Base-by-base conservation (phyloP, 2,888 invertebrate genomes). In the Cryptops parisi region DNA sequence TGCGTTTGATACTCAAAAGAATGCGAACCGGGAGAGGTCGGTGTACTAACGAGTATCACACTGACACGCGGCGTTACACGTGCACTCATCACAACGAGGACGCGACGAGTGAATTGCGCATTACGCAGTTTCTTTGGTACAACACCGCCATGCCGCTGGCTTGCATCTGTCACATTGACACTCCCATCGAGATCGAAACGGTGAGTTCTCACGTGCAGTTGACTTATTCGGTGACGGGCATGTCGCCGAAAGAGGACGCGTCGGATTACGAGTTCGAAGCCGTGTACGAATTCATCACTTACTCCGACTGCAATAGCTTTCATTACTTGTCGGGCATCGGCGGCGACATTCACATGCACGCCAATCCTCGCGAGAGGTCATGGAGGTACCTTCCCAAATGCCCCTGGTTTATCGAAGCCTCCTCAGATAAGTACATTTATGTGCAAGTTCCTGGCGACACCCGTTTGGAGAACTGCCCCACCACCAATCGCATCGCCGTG, bases 231-330 rank as follows among this genome's bases (percentile, higher is more conserved):
- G 77, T 85, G 4, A 78, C 78, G 12, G 75, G 80, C 66, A 84
- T 88, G 87, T 80, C 81, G 69, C 80, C 84, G 54, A 80, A 82
- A 6, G 82, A 86, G 68, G 82, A 86, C 70, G 82, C 84, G 64
- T 76, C 80, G 54, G 80, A 82, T 64, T 84, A 84, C 68, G 78
- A 79, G 64, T 84, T 86, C 69, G 84, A 85, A 63, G 86, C 82
- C 4, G 70, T 74, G 15, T 88, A 84, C 69, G 86, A 86, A 65
- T 87, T 87, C 62, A 75, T 86, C 12, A 77, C 82, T 62, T 72
- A 79, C 46, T 78, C 78, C 0, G 76, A 75, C 23, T 87, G 87
- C 64, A 79, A 79, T 27, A 79, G 78, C 47, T 70, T 81, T 47
- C 71, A 78, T 58, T 67, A 84, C 2, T 26, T 52, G 43, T 73